A percentile compares a stretch with the other conserved stretches of the same genome.
Evolutionary conservation across 2,797 vertebrate genomes (phyloP).

Genomic region (Ptychadena robeensis): DNA sequence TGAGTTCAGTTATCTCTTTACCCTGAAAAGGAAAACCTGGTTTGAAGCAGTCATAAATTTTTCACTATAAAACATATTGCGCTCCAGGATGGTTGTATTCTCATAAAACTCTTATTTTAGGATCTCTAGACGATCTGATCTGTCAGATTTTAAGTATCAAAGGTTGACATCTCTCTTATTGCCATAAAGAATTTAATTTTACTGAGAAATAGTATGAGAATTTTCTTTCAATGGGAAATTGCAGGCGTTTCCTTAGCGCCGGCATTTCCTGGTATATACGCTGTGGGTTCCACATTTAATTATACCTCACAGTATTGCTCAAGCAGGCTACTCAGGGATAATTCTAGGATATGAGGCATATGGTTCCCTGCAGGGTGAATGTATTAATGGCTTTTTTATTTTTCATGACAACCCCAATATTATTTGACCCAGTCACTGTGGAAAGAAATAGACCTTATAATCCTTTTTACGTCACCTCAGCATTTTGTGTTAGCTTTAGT

Average conservation of each 20-base stretch:
- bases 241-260: conserved; percentile 13
- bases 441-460: conserved; percentile 50
- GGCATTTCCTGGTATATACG: conserved; percentile 23
- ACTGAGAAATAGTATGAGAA: conserved; percentile 11
- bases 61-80: too few relatives aligned
- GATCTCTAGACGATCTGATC: not conserved
- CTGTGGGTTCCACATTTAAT: conserved; percentile 15
- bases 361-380: conserved; percentile 46
- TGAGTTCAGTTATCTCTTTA: not conserved
- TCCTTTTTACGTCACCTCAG: conserved; percentile 62
- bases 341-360: conserved; percentile 45
- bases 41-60: not conserved
- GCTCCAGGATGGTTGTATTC: not conserved
- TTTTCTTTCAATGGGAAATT: conserved; percentile 31
- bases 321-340: conserved; percentile 19
- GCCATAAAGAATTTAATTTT: conserved; percentile 42
- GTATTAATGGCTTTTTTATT: conserved; percentile 46
- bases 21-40: not conserved
- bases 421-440: conserved; percentile 55
- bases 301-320: conserved; percentile 25
- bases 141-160: not conserved
- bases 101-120: not conserved
- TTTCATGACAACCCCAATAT: conserved; percentile 26
- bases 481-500: conserved; percentile 48
- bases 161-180: conserved; percentile 37